Evolutionary conservation across 2,888 invertebrate genomes (phyloP), one percentile per base, ranked within the genome.

Genomic region (Spilosoma lubricipeda): DNA sequence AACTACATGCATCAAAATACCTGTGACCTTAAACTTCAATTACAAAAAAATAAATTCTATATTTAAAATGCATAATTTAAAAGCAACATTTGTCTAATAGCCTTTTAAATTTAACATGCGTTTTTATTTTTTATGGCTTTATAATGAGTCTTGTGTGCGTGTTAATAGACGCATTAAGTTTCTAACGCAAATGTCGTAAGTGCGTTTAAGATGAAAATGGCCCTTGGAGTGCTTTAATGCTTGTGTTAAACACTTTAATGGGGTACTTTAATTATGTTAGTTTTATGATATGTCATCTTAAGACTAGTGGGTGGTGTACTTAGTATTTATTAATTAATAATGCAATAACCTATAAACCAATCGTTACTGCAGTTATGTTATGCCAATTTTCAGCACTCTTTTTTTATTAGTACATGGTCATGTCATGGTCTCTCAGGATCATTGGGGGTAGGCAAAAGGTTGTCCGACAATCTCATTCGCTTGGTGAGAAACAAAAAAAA

Each of bases 101-200:
- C 20, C 18, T 48, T 45, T 11, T 52, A 66, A 65, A 52, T 39
- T 56, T 9, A 65, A 9, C 9, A 11, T 39, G 8, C 33, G 45
- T 71, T 65, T 71, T 65, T 23, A 33, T 71, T 52, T 48, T 71
- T 71, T 52, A 66, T 65, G 11, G 20, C 71, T 73, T 68, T 70
- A 23, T 77, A 75, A 83, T 82, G 72, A 77, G 77, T 67, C 48
- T 67, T 48, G 13, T 67, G 75, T 79, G 73, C 73, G 72, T 80
- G 73, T 78, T 81, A 78, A 84, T 79, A 75, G 70, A 68, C 48
- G 15, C 75, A 73, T 83, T 82, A 81, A 80, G 69, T 81, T 77
- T 80, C 70, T 68, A 76, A 77, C 74, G 73, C 73, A 71, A 77
- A 75, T 73, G 67, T 64, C 76, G 68, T 78, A 70, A 56, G 71